These are phyloP conservation scores for Camelus dromedarius DNA, from an alignment of 2,113 vertebrate genomes.

Conservation along the genomic window DNA sequence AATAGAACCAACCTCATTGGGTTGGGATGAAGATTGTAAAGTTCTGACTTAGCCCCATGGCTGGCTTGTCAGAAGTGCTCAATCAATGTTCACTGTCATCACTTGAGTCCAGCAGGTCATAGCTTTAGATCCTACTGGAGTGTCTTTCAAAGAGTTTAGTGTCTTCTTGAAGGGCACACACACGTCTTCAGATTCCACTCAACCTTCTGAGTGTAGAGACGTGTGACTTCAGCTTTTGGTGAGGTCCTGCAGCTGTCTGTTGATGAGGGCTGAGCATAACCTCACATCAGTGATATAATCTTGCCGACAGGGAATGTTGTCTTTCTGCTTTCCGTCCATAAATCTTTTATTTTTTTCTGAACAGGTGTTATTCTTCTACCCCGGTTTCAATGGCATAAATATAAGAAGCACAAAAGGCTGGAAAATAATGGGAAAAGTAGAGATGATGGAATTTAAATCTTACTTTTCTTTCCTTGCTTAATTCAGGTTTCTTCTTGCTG, in stretches of 20 bases:
- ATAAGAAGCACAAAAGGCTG: conserved; percentile 22
- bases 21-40: neutral
- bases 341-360: neutral
- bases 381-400: conserved; percentile 15
- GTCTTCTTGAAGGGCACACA: neutral
- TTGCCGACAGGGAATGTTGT: neutral
- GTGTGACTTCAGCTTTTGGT: neutral
- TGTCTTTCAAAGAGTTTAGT: neutral
- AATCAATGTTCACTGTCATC: neutral
- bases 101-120: neutral
- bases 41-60: neutral
- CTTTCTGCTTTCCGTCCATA: neutral
- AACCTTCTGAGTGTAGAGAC: neutral
- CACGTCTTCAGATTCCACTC: neutral
- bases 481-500: conserved; percentile 53
- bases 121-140: neutral
- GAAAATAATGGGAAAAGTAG: conserved; percentile 49
- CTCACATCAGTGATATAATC: neutral
- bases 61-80: neutral
- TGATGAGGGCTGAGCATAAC: neutral
- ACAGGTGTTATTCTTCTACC: conserved; percentile 26
- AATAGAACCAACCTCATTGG: neutral
- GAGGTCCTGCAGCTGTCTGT: neutral
- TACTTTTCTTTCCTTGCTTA: conserved; percentile 27
- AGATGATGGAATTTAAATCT: conserved; percentile 35